Base-by-base conservation (phyloP, 1,140 invertebrate genomes). In the Mya arenaria region DNA sequence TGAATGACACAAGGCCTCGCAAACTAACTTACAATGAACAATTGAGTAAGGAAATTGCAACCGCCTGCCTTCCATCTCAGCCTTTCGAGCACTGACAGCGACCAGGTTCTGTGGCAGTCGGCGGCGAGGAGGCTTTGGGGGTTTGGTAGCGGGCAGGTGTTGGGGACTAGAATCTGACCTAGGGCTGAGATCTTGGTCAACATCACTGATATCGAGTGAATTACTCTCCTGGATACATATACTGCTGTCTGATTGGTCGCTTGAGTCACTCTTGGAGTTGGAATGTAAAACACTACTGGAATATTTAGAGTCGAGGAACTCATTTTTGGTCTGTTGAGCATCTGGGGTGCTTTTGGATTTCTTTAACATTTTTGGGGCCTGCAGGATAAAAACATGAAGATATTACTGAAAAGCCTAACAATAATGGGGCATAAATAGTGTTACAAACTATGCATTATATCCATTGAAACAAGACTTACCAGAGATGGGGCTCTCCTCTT, bases 1-100 rank as follows among this genome's bases (percentile, higher is more conserved):
- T n/a, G n/a, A n/a, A n/a, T n/a, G n/a, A n/a, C n/a, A n/a, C n/a
- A n/a, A n/a, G n/a, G n/a, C n/a, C n/a, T n/a, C n/a, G n/a, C n/a
- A n/a, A n/a, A n/a, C n/a, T n/a, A 1, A 80, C 77, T 80, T 62
- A 80, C 77, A 69, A 34, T 71, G 66, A 17, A 80, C 62, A 36
- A 80, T 65, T 69, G 77, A 80, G 30, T 80, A 80, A 28, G 77
- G 77, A 71, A 80, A 80, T 66, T 80, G 65, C 13, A 69, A 39
- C 34, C 44, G 34, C 36, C 41, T 60, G 6, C 48, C 65, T 58
- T 80, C 77, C 17, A 32, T 32, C 32, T n/a, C 41, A 69, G 69
- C 71, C n/a, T 58, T 71, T 25, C 48, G 34, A 15, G 32, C 36
- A 44, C 5, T 52, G 48, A n/a, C n/a, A n/a, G n/a, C n/a, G n/a